phyloP scores from a whole-genome alignment of 2,888 invertebrate species.

The Aplocera efformata region DNA sequence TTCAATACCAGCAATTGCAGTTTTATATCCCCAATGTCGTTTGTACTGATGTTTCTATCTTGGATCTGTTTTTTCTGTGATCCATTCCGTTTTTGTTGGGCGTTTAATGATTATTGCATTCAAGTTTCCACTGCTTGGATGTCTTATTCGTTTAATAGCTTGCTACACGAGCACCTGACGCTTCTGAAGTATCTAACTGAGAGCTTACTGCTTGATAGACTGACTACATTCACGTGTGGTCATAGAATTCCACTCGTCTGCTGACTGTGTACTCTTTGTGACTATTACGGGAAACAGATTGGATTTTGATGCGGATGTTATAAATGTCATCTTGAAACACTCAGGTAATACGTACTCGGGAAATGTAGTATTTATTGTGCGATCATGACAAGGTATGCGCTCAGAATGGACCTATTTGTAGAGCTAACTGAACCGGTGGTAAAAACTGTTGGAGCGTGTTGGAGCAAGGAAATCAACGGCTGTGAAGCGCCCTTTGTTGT shows the following conservation, averaged over 20 bases:
- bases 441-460: slow-evolving; percentile 6
- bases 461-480: slow-evolving; percentile 3
- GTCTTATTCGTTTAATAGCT: slow-evolving; percentile 24
- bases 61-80: slow-evolving; percentile 31
- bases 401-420: neutral
- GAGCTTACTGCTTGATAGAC: too few relatives aligned
- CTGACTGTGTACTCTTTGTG: slow-evolving; percentile 1
- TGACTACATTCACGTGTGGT: too few relatives aligned
- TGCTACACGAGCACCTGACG: neutral
- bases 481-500: slow-evolving; percentile 10
- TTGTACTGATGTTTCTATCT: slow-evolving; percentile 61
- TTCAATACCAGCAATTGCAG: slow-evolving; percentile 49
- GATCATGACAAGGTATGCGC: neutral
- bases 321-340: too few relatives aligned
- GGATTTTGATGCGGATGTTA: too few relatives aligned
- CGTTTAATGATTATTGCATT: slow-evolving; percentile 35
- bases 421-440: slow-evolving; percentile 5
- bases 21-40: slow-evolving; percentile 52
- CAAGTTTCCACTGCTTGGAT: slow-evolving; percentile 21
- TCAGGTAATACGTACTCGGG: neutral
- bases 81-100: slow-evolving; percentile 32
- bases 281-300: slow-evolving; percentile 1
- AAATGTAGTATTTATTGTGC: too few relatives aligned
- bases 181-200: too few relatives aligned
- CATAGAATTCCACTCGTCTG: too few relatives aligned